Percentiles rank a stretch among this genome's conserved stretches.
phyloP scores from a whole-genome alignment of 2,797 vertebrate genomes.

The Graptemys geographica region DNA sequence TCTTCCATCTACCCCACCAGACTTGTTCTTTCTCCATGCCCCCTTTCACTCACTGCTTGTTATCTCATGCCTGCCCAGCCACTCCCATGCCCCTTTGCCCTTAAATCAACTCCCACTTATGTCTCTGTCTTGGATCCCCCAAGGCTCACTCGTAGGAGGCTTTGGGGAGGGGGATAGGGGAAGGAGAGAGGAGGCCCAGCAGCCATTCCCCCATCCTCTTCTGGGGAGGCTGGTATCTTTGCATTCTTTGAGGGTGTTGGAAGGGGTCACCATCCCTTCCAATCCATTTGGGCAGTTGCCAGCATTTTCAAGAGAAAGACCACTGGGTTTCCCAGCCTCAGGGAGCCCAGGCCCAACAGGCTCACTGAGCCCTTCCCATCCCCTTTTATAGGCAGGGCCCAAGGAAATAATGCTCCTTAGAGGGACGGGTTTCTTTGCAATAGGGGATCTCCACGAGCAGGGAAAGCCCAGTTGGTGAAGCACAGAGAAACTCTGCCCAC shows the following conservation, averaged over 20 bases:
- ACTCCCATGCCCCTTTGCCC: neutral
- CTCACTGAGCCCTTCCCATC: neutral
- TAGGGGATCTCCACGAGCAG: neutral
- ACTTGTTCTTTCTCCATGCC: neutral
- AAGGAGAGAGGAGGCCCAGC: neutral
- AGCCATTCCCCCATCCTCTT: neutral
- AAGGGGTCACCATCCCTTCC: neutral
- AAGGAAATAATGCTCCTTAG: neutral
- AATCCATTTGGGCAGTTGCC: neutral
- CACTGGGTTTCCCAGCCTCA: neutral
- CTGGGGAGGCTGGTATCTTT: neutral
- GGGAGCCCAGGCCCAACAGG: neutral
- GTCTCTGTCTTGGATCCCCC: neutral
- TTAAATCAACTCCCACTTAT: neutral
- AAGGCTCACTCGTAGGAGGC: neutral
- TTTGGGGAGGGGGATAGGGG: neutral
- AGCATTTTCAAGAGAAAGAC: neutral
- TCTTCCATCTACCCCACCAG: neutral
- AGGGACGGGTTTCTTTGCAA: neutral
- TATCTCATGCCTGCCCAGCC: neutral
- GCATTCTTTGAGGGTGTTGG: neutral
- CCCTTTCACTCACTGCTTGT: neutral
- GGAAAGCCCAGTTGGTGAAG: neutral
- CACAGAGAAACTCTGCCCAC: neutral
- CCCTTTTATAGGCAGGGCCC: neutral